Conservation (phyloP, 1,140 invertebrate genomes). For the Drosophila yakuba region DNA sequence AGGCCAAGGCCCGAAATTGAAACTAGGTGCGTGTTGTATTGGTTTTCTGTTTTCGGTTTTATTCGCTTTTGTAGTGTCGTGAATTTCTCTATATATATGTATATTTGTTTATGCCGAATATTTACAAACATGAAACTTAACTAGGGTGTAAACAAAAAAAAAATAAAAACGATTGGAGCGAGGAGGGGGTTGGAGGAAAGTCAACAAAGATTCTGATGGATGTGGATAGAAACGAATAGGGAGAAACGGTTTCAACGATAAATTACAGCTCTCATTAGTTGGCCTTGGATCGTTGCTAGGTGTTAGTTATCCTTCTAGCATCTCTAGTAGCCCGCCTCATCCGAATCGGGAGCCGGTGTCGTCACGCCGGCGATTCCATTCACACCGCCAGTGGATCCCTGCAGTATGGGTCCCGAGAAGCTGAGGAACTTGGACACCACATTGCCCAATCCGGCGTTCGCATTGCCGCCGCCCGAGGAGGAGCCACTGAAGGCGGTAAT, state of each 20-base stretch:
- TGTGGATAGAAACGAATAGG: constrained; percentile 1
- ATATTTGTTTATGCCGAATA: constrained; percentile 62
- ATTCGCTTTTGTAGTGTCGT: constrained; percentile 33
- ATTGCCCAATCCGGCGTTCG: constrained; percentile 80
- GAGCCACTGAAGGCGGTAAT: constrained; percentile 81
- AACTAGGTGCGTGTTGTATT: constrained; percentile 9
- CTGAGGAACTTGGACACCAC: constrained; percentile 81
- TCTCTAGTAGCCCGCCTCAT: constrained; percentile 78
- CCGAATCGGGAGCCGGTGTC: constrained; percentile 70
- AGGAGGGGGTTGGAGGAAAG: neutral
- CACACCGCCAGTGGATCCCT: constrained; percentile 72
- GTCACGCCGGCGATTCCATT: constrained; percentile 66
- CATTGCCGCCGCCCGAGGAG: constrained; percentile 79
- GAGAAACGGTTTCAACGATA: constrained; percentile 26
- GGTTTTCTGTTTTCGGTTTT: constrained; percentile 33
- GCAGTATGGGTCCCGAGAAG: constrained; percentile 83
- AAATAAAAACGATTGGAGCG: constrained; percentile 13
- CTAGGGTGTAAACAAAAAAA: constrained; percentile 60
- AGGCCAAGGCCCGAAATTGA: constrained; percentile 21
- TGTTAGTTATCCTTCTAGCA: neutral
- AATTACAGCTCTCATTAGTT: constrained; percentile 48
- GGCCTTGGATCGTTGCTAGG: constrained; percentile 4
- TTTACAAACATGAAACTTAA: constrained; percentile 80
- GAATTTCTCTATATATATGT: constrained; percentile 25
- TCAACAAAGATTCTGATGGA: constrained; percentile 15